Percentiles rank a stretch among this genome's conserved stretches.
These are phyloP conservation scores for Strix uralensis DNA, from an alignment of 2,113 vertebrate genomes.

Conservation along the genomic window DNA sequence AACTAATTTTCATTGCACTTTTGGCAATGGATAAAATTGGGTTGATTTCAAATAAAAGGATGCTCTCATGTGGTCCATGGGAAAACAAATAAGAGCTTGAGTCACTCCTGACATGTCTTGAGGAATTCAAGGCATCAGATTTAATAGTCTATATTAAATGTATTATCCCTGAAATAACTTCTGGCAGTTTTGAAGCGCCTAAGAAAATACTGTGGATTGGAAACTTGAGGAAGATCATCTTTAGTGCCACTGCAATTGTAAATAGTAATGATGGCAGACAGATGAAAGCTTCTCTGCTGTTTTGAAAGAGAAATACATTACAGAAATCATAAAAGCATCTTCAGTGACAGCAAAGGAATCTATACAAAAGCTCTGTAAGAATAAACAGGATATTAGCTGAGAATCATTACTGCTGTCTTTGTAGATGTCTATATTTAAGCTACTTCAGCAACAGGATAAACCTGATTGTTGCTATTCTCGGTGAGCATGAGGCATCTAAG, in stretches of 20 bases:
- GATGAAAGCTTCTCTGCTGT: slow-evolving; percentile 64
- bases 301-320: slow-evolving; percentile 60
- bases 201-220: slow-evolving; percentile 66
- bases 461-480: not conserved
- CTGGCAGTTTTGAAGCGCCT: slow-evolving; percentile 63
- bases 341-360: slow-evolving; percentile 47
- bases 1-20: slow-evolving; percentile 37
- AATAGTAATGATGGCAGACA: slow-evolving; percentile 62
- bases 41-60: slow-evolving; percentile 29
- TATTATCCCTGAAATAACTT: slow-evolving; percentile 61
- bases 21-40: slow-evolving; percentile 1
- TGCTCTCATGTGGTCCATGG: not conserved
- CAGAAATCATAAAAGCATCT: slow-evolving; percentile 64
- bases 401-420: slow-evolving; percentile 24
- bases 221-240: slow-evolving; percentile 68
- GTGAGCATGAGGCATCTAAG: not conserved
- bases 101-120: not conserved
- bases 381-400: slow-evolving; percentile 55
- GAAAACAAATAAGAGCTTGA: slow-evolving; percentile 33
- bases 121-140: slow-evolving; percentile 69
- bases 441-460: slow-evolving; percentile 6
- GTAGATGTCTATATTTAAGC: slow-evolving; percentile 11
- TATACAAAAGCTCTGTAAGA: slow-evolving; percentile 18
- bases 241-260: slow-evolving; percentile 60
- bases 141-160: slow-evolving; percentile 64